phyloP scores from a whole-genome alignment of 2,888 invertebrate genomes.

The Petrolisthes cinctipes region DNA sequence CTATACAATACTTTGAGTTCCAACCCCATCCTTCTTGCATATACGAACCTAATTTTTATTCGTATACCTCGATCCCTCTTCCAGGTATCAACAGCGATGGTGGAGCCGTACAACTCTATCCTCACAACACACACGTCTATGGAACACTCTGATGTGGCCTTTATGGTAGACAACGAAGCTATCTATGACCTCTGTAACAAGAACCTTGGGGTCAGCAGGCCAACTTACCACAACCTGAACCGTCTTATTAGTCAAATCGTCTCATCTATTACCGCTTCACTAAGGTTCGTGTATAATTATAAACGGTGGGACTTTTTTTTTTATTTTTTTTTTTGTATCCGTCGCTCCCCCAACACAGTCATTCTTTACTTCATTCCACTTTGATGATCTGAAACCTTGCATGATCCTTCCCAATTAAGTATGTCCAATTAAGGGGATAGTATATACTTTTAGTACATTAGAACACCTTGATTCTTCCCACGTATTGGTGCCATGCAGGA shows the following conservation, averaged over 20 bases:
- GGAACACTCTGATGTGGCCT: slow-evolving; percentile 73
- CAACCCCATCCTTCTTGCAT: too few species aligned
- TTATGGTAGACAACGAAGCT: slow-evolving; percentile 75
- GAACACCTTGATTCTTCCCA: too few species aligned
- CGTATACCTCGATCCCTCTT: too few species aligned
- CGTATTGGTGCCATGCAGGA: too few species aligned
- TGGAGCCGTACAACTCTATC: slow-evolving; percentile 83
- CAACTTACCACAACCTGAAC: slow-evolving; percentile 89
- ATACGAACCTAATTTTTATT: too few species aligned
- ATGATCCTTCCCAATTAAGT: too few species aligned
- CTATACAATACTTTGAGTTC: too few species aligned
- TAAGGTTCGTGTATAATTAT: slow-evolving; percentile 69
- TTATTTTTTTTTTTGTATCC: not conserved
- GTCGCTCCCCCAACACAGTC: not conserved
- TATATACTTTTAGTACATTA: too few species aligned
- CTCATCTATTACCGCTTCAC: slow-evolving; percentile 70
- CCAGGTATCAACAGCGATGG: slow-evolving; percentile 77
- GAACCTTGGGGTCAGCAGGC: slow-evolving; percentile 78
- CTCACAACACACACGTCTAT: slow-evolving; percentile 77
- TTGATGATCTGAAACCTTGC: too few species aligned
- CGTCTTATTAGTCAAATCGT: slow-evolving; percentile 75
- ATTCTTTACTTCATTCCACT: not conserved
- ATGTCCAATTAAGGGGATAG: too few species aligned
- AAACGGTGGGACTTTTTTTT: not conserved
- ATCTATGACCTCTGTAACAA: slow-evolving; percentile 85